Base-by-base conservation (phyloP, 1,140 invertebrate genomes). In the Listronotus bonariensis region DNA sequence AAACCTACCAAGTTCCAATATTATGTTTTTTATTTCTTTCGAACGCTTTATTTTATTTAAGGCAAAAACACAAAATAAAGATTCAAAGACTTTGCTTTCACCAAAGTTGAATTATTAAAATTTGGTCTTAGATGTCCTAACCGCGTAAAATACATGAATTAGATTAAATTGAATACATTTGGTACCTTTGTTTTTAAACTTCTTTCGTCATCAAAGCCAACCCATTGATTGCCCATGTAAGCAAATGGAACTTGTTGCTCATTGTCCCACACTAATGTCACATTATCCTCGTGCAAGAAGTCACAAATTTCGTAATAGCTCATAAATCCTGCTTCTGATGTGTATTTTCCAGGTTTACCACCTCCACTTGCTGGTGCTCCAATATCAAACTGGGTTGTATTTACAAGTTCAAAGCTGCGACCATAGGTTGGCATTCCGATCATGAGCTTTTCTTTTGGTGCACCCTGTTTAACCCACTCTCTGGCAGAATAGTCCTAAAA, bases 341-440 rank as follows among this genome's bases (percentile, higher is more conserved):
- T 96, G 77, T 88, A 96, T 72, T 91, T 90, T 46, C 92, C 93
- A 1, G 90, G 84, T 48, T 82, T 83, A 72, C 95, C 94, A 58
- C 93, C 93, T 38, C 91, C 91, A 38, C 87, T 89, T 1, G 94
- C 93, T 6, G 93, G 89, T 0, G 95, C 93, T n/a, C 95, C 95
- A 60, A 98, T 94, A 69, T 96, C 94, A 71, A 95, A 95, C 74
- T 93, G 90, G 6, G 88, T 88, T 8, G 88, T 85, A 74, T 97
- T 92, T 7, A 90, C 88, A n/a, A 99, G 81, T 7, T 92, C 96
- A 79, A 98, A 99, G 3, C 93, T 94, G 57, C 95, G 84, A 14
- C 96, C 97, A 75, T 97, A 98, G 0, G 93, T 97, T 6, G 95
- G 92, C 87, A 97, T 92, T 57, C 96, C 96, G 54, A 98, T 92